phyloP scores from a whole-genome alignment of 2,113 vertebrate species.

The Haplochromis vanheusdeni region DNA sequence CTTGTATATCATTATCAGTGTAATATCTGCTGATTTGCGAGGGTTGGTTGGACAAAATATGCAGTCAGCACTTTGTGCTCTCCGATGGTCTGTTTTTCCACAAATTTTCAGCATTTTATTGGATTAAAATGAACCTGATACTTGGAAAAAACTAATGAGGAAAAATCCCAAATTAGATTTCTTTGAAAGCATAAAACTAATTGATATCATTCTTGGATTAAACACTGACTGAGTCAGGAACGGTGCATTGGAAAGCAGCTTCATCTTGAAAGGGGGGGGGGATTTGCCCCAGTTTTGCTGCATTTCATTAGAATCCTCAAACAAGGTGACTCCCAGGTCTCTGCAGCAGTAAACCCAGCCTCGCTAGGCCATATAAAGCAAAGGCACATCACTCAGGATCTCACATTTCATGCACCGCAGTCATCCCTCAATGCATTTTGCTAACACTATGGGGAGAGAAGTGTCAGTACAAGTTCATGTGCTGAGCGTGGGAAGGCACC shows the following conservation, averaged over 20 bases:
- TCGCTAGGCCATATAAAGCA: background rate
- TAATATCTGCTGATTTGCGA: background rate
- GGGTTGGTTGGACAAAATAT: background rate
- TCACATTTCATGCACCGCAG: constrained; percentile 2
- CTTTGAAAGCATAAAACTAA: background rate
- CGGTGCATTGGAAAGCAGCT: background rate
- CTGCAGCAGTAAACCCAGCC: constrained; percentile 7
- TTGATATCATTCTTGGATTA: background rate
- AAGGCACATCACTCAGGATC: background rate
- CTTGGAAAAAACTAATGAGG: background rate
- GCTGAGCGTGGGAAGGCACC: constrained; percentile 63
- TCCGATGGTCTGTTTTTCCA: background rate
- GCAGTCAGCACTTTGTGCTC: background rate
- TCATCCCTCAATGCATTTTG: constrained; percentile 2
- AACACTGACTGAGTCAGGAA: background rate
- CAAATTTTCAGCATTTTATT: background rate
- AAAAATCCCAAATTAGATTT: background rate
- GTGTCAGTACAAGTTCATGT: constrained; percentile 55
- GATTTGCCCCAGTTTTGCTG: constrained; percentile 33
- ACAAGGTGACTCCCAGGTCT: constrained; percentile 50
- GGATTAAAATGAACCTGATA: background rate
- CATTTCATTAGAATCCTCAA: constrained; percentile 24
- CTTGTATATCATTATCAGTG: background rate
- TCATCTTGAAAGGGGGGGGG: background rate
- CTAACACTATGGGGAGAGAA: constrained; percentile 11